phyloP scores from a whole-genome alignment of 2,113 vertebrate genomes.

The Zosterops lateralis region DNA sequence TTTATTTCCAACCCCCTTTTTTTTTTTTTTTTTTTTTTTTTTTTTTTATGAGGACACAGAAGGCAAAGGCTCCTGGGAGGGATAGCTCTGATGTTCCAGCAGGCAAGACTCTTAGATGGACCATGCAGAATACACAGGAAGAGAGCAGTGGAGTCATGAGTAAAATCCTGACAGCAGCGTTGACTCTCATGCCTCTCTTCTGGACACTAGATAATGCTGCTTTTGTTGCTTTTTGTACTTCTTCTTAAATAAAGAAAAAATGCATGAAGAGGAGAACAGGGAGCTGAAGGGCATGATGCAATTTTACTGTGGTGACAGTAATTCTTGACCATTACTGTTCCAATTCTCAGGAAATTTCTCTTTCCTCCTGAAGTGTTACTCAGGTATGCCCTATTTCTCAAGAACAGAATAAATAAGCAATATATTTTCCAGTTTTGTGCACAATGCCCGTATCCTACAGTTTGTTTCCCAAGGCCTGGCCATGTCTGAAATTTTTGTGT shows the following conservation, averaged over 20 bases:
- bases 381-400: background rate
- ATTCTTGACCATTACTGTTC: background rate
- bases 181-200: background rate
- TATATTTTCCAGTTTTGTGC: background rate
- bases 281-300: fast-evolving
- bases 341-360: background rate
- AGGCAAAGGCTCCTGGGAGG: background rate
- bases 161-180: background rate
- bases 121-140: background rate
- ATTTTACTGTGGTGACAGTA: background rate
- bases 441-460: background rate
- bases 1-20: background rate
- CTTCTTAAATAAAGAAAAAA: background rate
- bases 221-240: background rate
- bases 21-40: background rate
- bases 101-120: background rate
- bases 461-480: background rate
- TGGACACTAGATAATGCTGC: background rate
- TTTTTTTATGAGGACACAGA: background rate
- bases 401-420: background rate
- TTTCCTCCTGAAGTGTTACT: background rate
- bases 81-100: background rate
- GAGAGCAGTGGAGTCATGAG: background rate
- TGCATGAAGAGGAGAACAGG: background rate
- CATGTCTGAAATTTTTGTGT: background rate